Evolutionary conservation across 2,113 vertebrate genomes (phyloP).

Genomic region (Mustela nigripes): DNA sequence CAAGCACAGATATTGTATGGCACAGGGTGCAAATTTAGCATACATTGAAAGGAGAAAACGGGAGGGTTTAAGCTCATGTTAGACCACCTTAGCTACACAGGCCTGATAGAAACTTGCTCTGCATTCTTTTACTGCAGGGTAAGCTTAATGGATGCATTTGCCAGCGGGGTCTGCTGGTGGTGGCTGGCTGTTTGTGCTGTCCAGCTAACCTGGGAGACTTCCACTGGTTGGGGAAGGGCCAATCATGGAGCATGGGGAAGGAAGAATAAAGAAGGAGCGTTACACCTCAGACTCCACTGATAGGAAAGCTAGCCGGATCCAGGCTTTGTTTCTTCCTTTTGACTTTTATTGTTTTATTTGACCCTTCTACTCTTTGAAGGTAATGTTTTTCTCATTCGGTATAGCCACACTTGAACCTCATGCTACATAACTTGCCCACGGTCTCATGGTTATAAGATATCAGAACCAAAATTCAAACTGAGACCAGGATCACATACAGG

Average conservation of each 20-base stretch:
- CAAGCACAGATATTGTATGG: neutral
- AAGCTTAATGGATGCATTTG: neutral
- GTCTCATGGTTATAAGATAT: no score
- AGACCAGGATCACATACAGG: accelerated
- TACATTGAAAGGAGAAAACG: neutral
- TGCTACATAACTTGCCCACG: accelerated
- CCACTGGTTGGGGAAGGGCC: accelerated
- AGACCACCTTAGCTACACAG: accelerated
- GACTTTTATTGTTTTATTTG: neutral
- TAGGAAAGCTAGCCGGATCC: neutral
- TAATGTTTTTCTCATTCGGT: neutral
- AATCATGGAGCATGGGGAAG: neutral
- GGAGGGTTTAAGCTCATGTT: no score
- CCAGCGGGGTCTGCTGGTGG: neutral
- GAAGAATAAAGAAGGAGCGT: neutral
- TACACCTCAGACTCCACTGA: accelerated
- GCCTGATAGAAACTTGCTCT: neutral
- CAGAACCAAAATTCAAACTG: neutral
- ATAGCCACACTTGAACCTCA: neutral
- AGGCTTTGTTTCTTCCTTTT: neutral
- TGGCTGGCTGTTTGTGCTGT: neutral
- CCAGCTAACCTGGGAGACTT: accelerated
- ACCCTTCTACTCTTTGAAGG: neutral
- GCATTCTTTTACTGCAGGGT: no score
- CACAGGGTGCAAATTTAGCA: neutral